A percentile compares a stretch with the other conserved stretches of the same genome.
phyloP scores from a whole-genome alignment of 2,888 invertebrate species.

The Morpho deidamia region DNA sequence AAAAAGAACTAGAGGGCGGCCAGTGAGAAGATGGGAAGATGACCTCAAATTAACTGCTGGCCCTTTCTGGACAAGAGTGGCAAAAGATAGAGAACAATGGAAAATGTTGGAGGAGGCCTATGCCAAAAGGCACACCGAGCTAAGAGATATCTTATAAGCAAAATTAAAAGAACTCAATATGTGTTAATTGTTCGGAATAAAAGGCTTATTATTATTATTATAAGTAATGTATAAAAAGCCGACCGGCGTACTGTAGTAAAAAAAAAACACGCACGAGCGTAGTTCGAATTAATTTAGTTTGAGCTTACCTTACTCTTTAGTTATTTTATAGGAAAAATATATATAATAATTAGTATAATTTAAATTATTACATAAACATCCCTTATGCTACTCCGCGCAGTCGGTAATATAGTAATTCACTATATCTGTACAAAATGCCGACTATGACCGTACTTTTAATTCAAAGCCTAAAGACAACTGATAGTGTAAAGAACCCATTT shows the following conservation, averaged over 20 bases:
- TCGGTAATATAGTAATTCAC: slow-evolving; percentile 34
- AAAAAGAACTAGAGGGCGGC: too few species aligned
- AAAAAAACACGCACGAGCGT: slow-evolving; percentile 41
- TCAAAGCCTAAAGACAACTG: slow-evolving; percentile 49
- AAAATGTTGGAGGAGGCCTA: too few species aligned
- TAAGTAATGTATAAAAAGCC: slow-evolving; percentile 53
- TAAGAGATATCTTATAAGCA: too few species aligned
- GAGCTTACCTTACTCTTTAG: slow-evolving; percentile 76
- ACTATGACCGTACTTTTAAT: slow-evolving; percentile 31
- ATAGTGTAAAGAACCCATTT: slow-evolving; percentile 49
- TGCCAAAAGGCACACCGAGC: too few species aligned
- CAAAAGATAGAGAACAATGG: too few species aligned
- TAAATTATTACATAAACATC: slow-evolving; percentile 71
- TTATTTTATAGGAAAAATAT: slow-evolving; percentile 65
- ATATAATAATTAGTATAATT: slow-evolving; percentile 74
- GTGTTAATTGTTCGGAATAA: too few species aligned
- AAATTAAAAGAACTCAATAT: too few species aligned
- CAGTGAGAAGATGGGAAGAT: too few species aligned
- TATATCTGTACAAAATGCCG: slow-evolving; percentile 40
- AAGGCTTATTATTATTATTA: too few species aligned
- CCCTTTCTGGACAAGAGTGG: too few species aligned
- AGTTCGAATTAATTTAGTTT: slow-evolving; percentile 58
- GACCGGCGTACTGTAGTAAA: slow-evolving; percentile 47
- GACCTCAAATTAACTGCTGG: too few species aligned
- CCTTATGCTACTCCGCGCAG: slow-evolving; percentile 50